These are phyloP conservation scores for Metridium senile DNA, from an alignment of 92 coral and sea anemone species.

Conservation along the genomic window DNA sequence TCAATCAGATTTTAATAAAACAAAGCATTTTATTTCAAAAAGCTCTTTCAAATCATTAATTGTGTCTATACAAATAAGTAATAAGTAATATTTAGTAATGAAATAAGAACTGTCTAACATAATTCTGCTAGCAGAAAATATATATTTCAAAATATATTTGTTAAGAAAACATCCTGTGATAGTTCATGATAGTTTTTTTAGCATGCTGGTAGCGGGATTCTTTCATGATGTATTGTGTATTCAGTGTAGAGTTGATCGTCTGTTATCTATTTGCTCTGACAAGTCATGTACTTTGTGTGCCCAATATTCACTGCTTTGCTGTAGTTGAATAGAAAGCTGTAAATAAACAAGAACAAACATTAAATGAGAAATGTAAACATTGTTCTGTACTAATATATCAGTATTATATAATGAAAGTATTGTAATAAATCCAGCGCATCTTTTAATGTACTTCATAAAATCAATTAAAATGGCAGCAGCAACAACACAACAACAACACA, in stretches of 20 bases:
- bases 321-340: slow-evolving; percentile 96
- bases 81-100: background rate
- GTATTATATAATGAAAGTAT: too few species aligned
- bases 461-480: too few species aligned
- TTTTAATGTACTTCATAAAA: too few species aligned
- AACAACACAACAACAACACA: too few species aligned
- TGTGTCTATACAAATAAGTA: background rate
- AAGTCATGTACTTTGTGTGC: slow-evolving; percentile 95
- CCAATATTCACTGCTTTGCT: slow-evolving; percentile 99
- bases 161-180: background rate
- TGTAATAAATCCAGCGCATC: too few species aligned
- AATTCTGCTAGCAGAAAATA: slow-evolving; percentile 1
- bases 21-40: background rate
- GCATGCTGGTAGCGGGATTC: too few species aligned
- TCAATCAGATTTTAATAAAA: too few species aligned
- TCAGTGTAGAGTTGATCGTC: slow-evolving; percentile 26
- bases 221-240: too few species aligned
- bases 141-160: background rate
- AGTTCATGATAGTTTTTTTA: too few species aligned
- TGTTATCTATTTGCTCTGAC: slow-evolving; percentile 78
- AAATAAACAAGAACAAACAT: too few species aligned
- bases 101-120: background rate
- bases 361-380: too few species aligned
- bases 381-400: too few species aligned
- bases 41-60: background rate